Conservation (phyloP, 2,113 vertebrate species). For the Plecotus auritus region DNA sequence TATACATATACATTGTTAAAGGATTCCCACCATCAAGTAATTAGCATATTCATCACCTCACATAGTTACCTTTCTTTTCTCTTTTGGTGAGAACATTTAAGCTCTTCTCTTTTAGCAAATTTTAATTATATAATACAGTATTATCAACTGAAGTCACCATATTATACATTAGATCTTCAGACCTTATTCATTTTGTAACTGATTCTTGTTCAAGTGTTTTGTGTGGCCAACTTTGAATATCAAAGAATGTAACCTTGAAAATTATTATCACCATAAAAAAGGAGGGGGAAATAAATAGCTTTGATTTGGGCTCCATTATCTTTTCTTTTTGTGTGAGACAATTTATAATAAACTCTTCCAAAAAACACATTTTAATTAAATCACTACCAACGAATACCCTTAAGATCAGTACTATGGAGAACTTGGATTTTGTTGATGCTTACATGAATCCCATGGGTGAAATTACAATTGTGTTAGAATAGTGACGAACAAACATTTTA, state of each 20-base stretch:
- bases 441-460: background rate
- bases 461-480: background rate
- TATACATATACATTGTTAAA: too few species aligned
- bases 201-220: background rate
- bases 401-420: background rate
- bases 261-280: background rate
- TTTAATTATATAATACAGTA: too few species aligned
- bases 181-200: too few species aligned
- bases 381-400: background rate
- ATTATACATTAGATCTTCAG: too few species aligned
- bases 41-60: too few species aligned
- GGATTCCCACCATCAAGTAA: too few species aligned
- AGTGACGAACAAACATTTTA: background rate
- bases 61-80: too few species aligned
- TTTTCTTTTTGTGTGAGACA: background rate
- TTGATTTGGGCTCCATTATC: background rate
- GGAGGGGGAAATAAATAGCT: background rate
- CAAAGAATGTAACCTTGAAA: conserved; percentile 13
- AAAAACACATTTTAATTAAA: conserved; percentile 3
- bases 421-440: background rate
- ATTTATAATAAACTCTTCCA: background rate
- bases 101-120: too few species aligned
- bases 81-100: too few species aligned
- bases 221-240: background rate
- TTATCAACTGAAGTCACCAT: too few species aligned